Evolutionary conservation across 2,113 vertebrate species (phyloP).

Genomic region (Lampris incognitus): DNA sequence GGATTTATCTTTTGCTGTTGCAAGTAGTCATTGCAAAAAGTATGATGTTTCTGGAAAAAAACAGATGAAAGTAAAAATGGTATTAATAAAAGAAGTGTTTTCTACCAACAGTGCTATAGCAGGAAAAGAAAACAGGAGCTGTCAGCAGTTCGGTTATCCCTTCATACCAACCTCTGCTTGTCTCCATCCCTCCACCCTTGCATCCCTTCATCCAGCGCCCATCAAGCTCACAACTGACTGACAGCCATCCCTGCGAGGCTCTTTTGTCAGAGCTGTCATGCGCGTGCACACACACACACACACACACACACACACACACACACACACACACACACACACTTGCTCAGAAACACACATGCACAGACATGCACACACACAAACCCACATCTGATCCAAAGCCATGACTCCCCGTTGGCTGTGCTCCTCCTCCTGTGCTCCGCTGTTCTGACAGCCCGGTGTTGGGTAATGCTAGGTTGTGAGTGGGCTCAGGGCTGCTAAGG

Average conservation of each 20-base stretch:
- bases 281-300: slow-evolving; percentile 2
- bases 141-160: slow-evolving; percentile 66
- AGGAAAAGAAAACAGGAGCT: slow-evolving; percentile 50
- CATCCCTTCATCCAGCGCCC: slow-evolving; percentile 54
- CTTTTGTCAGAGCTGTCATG: slow-evolving; percentile 35
- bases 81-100: slow-evolving; percentile 27
- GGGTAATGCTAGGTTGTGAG: slow-evolving; percentile 48
- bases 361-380: slow-evolving; percentile 4
- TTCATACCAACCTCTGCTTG: slow-evolving; percentile 52
- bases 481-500: slow-evolving; percentile 61
- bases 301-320: slow-evolving; percentile 20
- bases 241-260: slow-evolving; percentile 66
- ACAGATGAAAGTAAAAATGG: slow-evolving; percentile 1
- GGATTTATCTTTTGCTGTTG: too few relatives aligned
- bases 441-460: slow-evolving; percentile 67
- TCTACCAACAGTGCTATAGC: slow-evolving; percentile 32
- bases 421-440: slow-evolving; percentile 48
- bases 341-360: slow-evolving; percentile 4
- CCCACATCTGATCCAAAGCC: slow-evolving; percentile 47
- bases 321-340: slow-evolving; percentile 1
- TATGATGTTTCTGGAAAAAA: too few relatives aligned
- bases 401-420: slow-evolving; percentile 52
- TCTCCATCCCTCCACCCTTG: slow-evolving; percentile 53
- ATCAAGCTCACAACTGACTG: slow-evolving; percentile 68
- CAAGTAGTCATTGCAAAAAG: too few relatives aligned